Evolutionary conservation across 2,888 invertebrate genomes (phyloP).

Genomic region (Notodonta dromedarius): DNA sequence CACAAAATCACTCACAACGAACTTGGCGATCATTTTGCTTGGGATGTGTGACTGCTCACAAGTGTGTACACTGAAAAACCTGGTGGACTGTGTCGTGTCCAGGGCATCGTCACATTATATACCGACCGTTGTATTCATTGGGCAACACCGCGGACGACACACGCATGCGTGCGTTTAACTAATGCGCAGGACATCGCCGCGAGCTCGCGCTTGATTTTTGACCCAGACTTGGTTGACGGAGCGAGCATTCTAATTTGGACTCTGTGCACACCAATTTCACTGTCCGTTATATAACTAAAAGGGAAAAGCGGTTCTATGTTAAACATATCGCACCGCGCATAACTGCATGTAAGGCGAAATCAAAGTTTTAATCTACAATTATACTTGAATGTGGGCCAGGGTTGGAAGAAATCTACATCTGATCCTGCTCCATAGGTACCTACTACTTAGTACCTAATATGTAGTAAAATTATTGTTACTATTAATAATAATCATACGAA

Average conservation of each 20-base stretch:
- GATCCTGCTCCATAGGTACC: background rate
- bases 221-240: constrained; percentile 70
- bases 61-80: constrained; percentile 56
- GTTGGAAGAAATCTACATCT: constrained; percentile 36
- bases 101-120: constrained; percentile 73
- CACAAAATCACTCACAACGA: constrained; percentile 65
- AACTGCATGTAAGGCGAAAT: constrained; percentile 32
- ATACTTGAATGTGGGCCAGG: constrained; percentile 38
- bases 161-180: constrained; percentile 54
- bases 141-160: constrained; percentile 58
- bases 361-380: constrained; percentile 30
- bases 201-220: constrained; percentile 66
- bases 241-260: constrained; percentile 77
- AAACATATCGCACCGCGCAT: constrained; percentile 9
- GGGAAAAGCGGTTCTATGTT: constrained; percentile 43
- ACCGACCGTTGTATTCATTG: constrained; percentile 64
- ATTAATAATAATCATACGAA: too few species aligned
- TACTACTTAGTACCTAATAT: too few species aligned
- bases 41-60: constrained; percentile 75
- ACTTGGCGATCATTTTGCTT: constrained; percentile 83
- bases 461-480: too few species aligned
- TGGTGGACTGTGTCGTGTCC: constrained; percentile 72
- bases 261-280: constrained; percentile 74
- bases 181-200: constrained; percentile 71
- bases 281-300: constrained; percentile 69